Percentiles rank a stretch among this genome's conserved stretches.
These are phyloP conservation scores for Otocyon megalotis DNA, from an alignment of 2,113 vertebrate genomes.

Conservation along the genomic window DNA sequence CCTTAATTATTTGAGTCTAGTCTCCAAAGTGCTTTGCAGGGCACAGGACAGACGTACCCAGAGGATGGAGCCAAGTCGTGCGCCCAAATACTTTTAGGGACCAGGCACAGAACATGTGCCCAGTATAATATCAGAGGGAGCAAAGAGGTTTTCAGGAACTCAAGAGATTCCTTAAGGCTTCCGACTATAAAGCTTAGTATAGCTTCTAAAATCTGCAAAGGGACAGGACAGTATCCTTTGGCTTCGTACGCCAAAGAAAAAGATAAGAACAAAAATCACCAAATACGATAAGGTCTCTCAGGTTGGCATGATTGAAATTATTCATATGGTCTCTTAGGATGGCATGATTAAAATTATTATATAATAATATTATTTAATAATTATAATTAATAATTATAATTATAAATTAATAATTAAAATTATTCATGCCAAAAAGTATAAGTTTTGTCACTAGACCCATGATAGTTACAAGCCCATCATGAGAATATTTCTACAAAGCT, in stretches of 20 bases:
- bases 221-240: background rate
- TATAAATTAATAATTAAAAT: background rate
- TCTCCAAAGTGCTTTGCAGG: background rate
- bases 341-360: no score
- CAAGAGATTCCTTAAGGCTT: background rate
- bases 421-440: background rate
- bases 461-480: background rate
- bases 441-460: background rate
- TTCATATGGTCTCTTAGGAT: no score
- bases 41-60: background rate
- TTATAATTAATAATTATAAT: no score
- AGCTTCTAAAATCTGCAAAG: background rate
- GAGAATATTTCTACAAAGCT: background rate
- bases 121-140: background rate
- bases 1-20: background rate
- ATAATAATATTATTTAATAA: no score
- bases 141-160: background rate
- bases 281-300: background rate
- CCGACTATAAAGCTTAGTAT: background rate
- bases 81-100: background rate
- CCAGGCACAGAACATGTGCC: background rate
- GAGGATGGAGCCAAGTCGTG: background rate
- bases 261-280: background rate
- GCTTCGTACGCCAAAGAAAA: background rate
- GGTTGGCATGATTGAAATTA: background rate